Evolutionary conservation across 1,140 invertebrate species (phyloP), one percentile per base, ranked within the genome.

Genomic region (Drosophila persimilis): DNA sequence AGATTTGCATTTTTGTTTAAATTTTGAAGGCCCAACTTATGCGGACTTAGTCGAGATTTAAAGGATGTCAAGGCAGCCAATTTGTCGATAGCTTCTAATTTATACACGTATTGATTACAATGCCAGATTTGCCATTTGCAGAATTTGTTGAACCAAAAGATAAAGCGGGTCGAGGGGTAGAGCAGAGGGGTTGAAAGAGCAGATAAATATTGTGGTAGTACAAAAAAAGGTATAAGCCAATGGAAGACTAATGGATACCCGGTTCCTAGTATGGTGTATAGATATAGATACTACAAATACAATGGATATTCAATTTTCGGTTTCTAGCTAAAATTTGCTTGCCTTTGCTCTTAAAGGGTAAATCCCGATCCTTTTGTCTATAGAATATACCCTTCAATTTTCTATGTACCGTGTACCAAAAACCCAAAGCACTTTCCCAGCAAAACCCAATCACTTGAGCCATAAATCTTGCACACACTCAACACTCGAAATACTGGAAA

Each of bases 91-190:
- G 45, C 41, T 61, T 53, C 54, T 74, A 80, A 79, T 79, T 73
- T 74, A 80, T 80, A 73, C 67, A 57, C 52, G 64, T 73, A 84
- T 80, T 63, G 69, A 85, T 76, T 80, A 59, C 72, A 47, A 48
- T 55, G 54, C 26, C 60, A 62, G 63, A 71, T 66, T 66, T 72
- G 62, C 58, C 55, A 43, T 63, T 74, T 41, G 13, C 31, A 29
- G 22, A 46, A 62, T 35, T 56, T 72, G 52, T 51, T 57, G 52
- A 35, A 9, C n/a, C 44, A 35, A 50, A 47, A 51, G 61, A 48
- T 55, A 17, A 51, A 26, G 51, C 46, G 62, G n/a, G 41, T 24
- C 0, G 24, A 24, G 24, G 5, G 41, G 46, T 60, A 60, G 26
- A 29, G 29, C 22, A 41, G 20, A 24, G 29, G 29, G 41, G 58